These are phyloP conservation scores for Babyrousa celebensis DNA, from an alignment of 2,797 vertebrate genomes.

Conservation along the genomic window DNA sequence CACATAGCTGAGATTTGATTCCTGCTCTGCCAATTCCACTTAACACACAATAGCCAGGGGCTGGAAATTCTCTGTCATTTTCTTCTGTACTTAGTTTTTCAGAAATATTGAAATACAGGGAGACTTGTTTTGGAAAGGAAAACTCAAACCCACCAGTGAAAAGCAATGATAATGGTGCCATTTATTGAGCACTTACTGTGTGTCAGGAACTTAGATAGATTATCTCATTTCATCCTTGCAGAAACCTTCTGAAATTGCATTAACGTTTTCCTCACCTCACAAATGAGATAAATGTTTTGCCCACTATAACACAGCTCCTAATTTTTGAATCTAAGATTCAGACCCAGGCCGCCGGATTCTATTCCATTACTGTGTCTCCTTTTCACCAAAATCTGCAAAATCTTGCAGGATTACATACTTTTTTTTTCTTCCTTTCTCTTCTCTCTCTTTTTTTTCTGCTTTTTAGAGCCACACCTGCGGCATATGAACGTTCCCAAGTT, in stretches of 20 bases:
- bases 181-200: neutral
- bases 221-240: neutral
- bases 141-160: constrained; percentile 18
- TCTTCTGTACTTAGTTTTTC: constrained; percentile 22
- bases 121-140: constrained; percentile 72
- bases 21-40: neutral
- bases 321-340: neutral
- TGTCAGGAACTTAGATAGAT: neutral
- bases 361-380: neutral
- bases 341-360: neutral
- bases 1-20: neutral
- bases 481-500: too few relatives aligned
- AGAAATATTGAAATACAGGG: constrained; percentile 38
- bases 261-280: neutral
- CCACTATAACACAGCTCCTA: neutral
- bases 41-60: neutral
- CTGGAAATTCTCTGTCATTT: neutral
- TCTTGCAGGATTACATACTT: too few relatives aligned
- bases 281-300: neutral
- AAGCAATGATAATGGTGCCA: neutral
- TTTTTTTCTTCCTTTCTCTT: too few relatives aligned
- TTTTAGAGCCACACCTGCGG: too few relatives aligned
- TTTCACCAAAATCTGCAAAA: constrained; percentile 25
- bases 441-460: too few relatives aligned
- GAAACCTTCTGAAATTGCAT: constrained; percentile 41